Evolutionary conservation across 2,888 invertebrate species (phyloP), one percentile per base, ranked within the genome.

Genomic region (Coenonympha arcania): DNA sequence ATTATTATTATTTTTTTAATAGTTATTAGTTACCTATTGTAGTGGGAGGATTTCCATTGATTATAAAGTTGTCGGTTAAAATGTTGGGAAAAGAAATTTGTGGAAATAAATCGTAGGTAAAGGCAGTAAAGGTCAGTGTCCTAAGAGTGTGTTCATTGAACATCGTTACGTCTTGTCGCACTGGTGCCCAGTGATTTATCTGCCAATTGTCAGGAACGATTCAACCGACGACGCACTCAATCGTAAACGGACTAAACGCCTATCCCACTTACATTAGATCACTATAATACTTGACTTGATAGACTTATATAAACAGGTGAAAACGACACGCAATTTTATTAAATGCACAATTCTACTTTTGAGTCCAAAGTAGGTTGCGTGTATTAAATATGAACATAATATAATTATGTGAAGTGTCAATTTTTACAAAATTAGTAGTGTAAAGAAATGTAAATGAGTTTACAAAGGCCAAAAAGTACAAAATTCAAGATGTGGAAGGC

Each of bases 401-500:
- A 4, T n/a, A 19, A 19, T n/a, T n/a, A 18, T 24, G 11, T 34
- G 20, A 31, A 43, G 37, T 46, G 39, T n/a, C 18, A 22, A 31
- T 31, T n/a, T n/a, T n/a, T 43, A 16, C n/a, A 9, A 40, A 26
- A 22, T 24, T 20, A 28, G 64, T 67, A 39, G 31, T 31, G 26
- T 46, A 63, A 69, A 64, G 62, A 55, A 54, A 69, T 41, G 69
- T 66, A 65, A 73, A 85, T 84, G 83, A 82, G 81, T 79, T 70
- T 83, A 53, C 78, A 81, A 71, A 71, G 77, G 61, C 71, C 74
- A 33, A 84, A 81, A 64, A 76, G 68, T 59, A 64, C 70, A 28
- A 81, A 75, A 63, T 76, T 80, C 65, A 86, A 73, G 51, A 86
- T 86, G 86, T 86, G 86, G 86, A 85, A 84, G 63, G 76, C 84